Evolutionary conservation across 2,113 vertebrate species (phyloP).

Genomic region (Picathartes gymnocephalus): DNA sequence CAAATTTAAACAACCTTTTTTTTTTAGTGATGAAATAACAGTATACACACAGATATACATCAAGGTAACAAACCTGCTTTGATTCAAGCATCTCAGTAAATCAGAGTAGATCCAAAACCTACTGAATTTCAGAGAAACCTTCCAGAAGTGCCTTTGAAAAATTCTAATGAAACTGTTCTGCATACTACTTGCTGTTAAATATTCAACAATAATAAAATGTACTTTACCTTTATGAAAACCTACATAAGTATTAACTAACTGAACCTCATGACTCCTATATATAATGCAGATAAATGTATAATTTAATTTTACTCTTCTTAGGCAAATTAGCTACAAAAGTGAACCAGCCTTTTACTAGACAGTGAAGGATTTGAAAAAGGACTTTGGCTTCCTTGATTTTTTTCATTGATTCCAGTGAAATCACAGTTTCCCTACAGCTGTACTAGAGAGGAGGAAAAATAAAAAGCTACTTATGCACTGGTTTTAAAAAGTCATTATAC

Average conservation of each 20-base stretch:
- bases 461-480: neutral
- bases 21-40: neutral
- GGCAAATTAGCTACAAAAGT: neutral
- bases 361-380: neutral
- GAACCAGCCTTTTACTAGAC: neutral
- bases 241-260: neutral
- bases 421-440: neutral
- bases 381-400: neutral
- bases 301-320: neutral
- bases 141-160: neutral
- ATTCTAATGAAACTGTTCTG: neutral
- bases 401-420: neutral
- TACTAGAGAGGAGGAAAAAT: neutral
- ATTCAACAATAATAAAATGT: neutral
- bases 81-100: neutral
- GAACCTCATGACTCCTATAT: neutral
- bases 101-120: neutral
- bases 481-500: neutral
- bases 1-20: neutral
- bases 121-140: neutral
- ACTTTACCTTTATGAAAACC: neutral
- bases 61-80: neutral
- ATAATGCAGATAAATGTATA: neutral
- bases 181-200: neutral
- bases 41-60: neutral